Evolutionary conservation across 2,888 invertebrate species (phyloP).

Genomic region (Nesidiocoris tenuis): DNA sequence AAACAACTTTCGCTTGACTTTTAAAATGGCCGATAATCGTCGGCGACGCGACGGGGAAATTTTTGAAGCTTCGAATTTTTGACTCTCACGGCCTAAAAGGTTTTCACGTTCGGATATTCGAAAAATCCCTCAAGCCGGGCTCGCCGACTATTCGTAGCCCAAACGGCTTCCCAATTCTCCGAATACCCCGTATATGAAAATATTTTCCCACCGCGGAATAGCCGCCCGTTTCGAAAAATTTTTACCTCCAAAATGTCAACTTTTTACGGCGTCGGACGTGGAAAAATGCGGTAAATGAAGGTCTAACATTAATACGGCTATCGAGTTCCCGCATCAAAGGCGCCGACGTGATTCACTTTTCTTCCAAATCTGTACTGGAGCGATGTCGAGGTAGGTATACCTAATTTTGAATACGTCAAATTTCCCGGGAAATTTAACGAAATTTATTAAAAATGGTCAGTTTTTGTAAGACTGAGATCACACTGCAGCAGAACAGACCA

Average conservation of each 20-base stretch:
- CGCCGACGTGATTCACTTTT: too few relatives aligned
- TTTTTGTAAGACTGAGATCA: too few relatives aligned
- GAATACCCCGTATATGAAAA: conserved; percentile 2
- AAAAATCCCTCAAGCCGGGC: conserved; percentile 6
- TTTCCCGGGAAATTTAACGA: too few relatives aligned
- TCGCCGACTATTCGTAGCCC: conserved; percentile 19
- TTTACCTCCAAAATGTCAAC: neutral
- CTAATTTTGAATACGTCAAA: too few relatives aligned
- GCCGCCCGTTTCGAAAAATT: conserved; percentile 3
- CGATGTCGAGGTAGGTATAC: too few relatives aligned
- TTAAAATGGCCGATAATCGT: conserved; percentile 12
- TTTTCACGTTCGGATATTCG: neutral
- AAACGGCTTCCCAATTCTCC: neutral
- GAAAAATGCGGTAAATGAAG: too few relatives aligned
- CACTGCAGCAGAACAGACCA: too few relatives aligned
- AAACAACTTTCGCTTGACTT: neutral
- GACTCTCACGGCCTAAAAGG: conserved; percentile 12
- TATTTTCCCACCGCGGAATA: neutral
- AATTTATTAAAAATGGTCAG: too few relatives aligned
- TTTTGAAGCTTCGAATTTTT: conserved; percentile 11
- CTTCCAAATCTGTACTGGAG: too few relatives aligned
- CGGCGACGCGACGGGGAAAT: neutral
- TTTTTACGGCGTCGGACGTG: too few relatives aligned
- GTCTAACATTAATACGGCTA: too few relatives aligned
- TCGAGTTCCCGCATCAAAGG: too few relatives aligned